Base-by-base conservation (phyloP, 1,140 invertebrate species). In the Lucilia sericata region DNA sequence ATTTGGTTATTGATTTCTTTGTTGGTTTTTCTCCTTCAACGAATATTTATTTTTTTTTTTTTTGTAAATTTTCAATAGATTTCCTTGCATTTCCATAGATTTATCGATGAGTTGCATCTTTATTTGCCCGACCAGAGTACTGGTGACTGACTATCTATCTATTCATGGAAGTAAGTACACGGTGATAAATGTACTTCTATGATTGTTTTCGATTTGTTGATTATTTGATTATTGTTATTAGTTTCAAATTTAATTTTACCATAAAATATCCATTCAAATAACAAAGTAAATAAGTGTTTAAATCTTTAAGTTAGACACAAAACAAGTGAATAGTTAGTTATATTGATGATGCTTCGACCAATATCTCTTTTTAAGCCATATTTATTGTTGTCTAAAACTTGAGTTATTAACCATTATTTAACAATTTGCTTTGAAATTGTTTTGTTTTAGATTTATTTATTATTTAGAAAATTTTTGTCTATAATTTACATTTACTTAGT, bases 81-180 rank as follows among this genome's bases (percentile, higher is more conserved):
- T 10, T 21, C 0, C 19, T 70, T 70, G 7, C 8, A 55, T 25
- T 70, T 70, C 7, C 19, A 25, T 70, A 70, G 9, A 70, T 70
- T 70, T 70, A 70, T 70, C 65, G n/a, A 9, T 25, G 65, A 70
- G 65, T 70, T 70, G 65, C 65, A 70, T 70, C 65, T 70, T 70
- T 70, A 70, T 70, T 70, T 70, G n/a, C 19, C n/a, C 21, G 65
- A 4, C 19, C 60, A 70, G 7, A 21, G 60, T 10, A 21, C 5
- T 65, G n/a, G n/a, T 65, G 60, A 21, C n/a, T 70, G n/a, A n/a
- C n/a, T n/a, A n/a, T n/a, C n/a, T n/a, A n/a, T n/a, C n/a, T n/a
- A n/a, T n/a, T n/a, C n/a, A n/a, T 30, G 25, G 25, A 30, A 3
- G 25, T 30, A 42, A 42, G 42, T 42, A 42, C 9, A 10, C 19